phyloP scores from a whole-genome alignment of 2,888 invertebrate species.

The Tinea pellionella region DNA sequence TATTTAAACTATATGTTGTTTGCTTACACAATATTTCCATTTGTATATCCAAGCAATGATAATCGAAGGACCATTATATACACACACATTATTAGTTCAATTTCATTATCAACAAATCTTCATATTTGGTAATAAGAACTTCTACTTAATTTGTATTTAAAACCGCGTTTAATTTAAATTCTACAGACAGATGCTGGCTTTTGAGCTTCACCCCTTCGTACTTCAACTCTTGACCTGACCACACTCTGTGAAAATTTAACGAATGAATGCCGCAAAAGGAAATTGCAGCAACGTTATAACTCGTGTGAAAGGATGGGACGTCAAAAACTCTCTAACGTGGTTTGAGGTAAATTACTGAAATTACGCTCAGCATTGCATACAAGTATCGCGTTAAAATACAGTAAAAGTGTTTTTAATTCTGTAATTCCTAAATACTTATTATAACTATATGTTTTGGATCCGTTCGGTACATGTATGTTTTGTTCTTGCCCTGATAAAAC shows the following conservation, averaged over 20 bases:
- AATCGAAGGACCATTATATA: too few species aligned
- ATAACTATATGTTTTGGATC: neutral
- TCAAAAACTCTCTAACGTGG: conserved; percentile 4
- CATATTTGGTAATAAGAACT: neutral
- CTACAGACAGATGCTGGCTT: neutral
- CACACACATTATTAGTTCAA: neutral
- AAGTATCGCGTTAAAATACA: neutral
- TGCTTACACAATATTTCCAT: too few species aligned
- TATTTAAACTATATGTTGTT: too few species aligned
- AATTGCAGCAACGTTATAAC: conserved; percentile 35
- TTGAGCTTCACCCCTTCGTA: neutral
- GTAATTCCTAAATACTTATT: neutral
- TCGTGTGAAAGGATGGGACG: conserved; percentile 10
- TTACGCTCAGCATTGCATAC: conserved; percentile 2
- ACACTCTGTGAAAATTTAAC: conserved; percentile 46
- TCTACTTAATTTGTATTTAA: neutral
- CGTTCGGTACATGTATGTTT: too few species aligned
- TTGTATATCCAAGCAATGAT: too few species aligned
- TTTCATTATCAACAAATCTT: neutral
- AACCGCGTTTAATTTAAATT: conserved; percentile 2
- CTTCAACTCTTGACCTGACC: conserved; percentile 30
- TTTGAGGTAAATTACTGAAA: conserved; percentile 12
- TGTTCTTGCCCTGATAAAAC: too few species aligned
- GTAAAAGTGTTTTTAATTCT: neutral
- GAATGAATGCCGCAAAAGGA: conserved; percentile 49